phyloP scores from a whole-genome alignment of 2,797 vertebrate species.

The Crocidura indochinensis region DNA sequence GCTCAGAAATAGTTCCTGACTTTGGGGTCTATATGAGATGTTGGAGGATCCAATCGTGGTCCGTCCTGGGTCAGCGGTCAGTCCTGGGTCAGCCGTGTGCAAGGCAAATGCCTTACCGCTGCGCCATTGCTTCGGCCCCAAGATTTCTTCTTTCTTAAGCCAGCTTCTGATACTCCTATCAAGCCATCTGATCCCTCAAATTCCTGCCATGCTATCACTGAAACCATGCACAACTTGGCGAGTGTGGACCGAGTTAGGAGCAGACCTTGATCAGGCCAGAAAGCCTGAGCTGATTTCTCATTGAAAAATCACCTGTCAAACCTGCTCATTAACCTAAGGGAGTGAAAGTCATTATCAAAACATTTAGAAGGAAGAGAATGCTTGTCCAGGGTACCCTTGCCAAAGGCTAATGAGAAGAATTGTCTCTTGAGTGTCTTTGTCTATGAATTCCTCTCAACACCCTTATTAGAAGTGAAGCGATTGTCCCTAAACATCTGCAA shows the following conservation, averaged over 20 bases:
- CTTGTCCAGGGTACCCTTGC: conserved; percentile 76
- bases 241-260: conserved; percentile 14
- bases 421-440: conserved; percentile 72
- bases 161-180: neutral
- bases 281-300: conserved; percentile 1
- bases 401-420: conserved; percentile 80
- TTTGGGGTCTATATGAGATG: too few relatives aligned
- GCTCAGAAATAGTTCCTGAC: too few relatives aligned
- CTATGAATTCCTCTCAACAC: conserved; percentile 64
- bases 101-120: too few relatives aligned
- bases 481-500: conserved; percentile 70
- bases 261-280: conserved; percentile 42
- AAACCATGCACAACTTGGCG: neutral
- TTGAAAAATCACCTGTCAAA: conserved; percentile 54
- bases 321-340: conserved; percentile 72
- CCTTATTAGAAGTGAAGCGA: conserved; percentile 76
- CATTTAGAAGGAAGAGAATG: conserved; percentile 64
- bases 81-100: too few relatives aligned
- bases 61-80: too few relatives aligned
- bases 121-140: neutral
- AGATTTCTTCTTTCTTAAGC: conserved; percentile 29
- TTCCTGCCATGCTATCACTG: neutral
- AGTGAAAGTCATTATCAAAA: conserved; percentile 72
- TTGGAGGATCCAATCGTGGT: too few relatives aligned
- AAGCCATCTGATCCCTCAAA: neutral